phyloP scores from a whole-genome alignment of 2,797 vertebrate genomes.

The Anisognathus igniventris region DNA sequence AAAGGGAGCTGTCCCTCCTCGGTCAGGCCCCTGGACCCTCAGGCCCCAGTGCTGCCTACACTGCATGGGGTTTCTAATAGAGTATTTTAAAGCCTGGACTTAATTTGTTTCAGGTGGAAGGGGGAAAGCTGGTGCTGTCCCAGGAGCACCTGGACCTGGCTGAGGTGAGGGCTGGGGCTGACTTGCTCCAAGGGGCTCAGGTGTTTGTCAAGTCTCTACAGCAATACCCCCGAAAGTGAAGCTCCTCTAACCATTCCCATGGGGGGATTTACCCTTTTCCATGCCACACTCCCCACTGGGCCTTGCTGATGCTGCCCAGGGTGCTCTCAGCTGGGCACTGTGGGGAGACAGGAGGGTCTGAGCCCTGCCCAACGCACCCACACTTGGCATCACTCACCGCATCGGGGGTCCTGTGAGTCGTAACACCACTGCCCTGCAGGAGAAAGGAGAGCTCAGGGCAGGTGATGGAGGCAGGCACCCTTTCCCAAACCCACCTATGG shows the following conservation, averaged over 20 bases:
- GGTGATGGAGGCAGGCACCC: neutral
- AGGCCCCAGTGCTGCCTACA: accelerated
- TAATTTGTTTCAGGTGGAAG: neutral
- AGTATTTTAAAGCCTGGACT: neutral
- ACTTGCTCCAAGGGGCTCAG: accelerated
- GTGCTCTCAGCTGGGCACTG: accelerated
- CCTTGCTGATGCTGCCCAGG: neutral
- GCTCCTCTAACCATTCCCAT: neutral
- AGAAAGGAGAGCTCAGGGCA: neutral
- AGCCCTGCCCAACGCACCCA: neutral
- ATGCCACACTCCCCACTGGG: neutral
- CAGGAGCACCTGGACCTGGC: accelerated
- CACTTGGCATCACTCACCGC: constrained; percentile 48
- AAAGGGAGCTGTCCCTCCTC: neutral
- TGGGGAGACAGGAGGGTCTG: accelerated
- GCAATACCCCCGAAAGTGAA: accelerated
- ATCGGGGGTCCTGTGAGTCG: constrained; percentile 52
- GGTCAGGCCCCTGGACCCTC: accelerated
- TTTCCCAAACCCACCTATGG: neutral
- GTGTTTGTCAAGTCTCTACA: neutral
- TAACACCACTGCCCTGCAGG: constrained; percentile 65
- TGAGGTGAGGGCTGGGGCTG: accelerated
- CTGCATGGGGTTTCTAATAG: neutral
- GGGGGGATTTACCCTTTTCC: neutral
- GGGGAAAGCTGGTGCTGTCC: neutral